Conservation (phyloP, 2,888 invertebrate species). For the Drosophila prolongata region DNA sequence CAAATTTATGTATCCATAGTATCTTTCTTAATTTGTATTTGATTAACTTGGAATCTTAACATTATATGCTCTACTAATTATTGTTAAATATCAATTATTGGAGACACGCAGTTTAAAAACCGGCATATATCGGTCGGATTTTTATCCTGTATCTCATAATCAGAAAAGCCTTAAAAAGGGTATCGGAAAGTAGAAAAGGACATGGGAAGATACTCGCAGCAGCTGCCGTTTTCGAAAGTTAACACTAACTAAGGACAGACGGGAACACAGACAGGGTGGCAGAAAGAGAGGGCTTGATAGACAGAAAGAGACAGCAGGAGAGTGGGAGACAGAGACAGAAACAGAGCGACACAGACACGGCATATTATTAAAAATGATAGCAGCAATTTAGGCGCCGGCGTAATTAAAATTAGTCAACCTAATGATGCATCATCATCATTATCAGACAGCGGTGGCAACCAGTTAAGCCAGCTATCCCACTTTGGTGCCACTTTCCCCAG, state of each 20-base stretch:
- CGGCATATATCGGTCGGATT: no score
- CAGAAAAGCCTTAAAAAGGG: not conserved
- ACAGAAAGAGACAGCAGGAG: constrained; percentile 2
- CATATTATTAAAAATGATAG: constrained; percentile 77
- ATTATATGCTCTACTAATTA: no score
- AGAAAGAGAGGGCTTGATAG: constrained; percentile 6
- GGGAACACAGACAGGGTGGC: constrained; percentile 14
- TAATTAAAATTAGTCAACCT: constrained; percentile 78
- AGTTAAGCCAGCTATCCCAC: not conserved
- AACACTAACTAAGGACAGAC: constrained; percentile 53
- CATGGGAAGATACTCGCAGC: constrained; percentile 53
- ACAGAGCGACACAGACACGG: constrained; percentile 32
- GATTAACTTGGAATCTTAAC: no score
- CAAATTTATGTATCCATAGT: no score
- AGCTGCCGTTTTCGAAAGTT: constrained; percentile 71
- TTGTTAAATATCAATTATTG: no score
- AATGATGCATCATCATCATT: constrained; percentile 74
- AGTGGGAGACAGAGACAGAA: not conserved
- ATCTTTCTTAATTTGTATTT: no score
- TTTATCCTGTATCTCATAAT: not conserved
- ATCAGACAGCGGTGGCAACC: constrained; percentile 41
- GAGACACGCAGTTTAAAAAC: no score
- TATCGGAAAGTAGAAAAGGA: constrained; percentile 9
- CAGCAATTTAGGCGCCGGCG: constrained; percentile 72
- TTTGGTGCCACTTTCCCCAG: not conserved